phyloP scores from a whole-genome alignment of 2,888 invertebrate species.

The Microctonus hyperodae region DNA sequence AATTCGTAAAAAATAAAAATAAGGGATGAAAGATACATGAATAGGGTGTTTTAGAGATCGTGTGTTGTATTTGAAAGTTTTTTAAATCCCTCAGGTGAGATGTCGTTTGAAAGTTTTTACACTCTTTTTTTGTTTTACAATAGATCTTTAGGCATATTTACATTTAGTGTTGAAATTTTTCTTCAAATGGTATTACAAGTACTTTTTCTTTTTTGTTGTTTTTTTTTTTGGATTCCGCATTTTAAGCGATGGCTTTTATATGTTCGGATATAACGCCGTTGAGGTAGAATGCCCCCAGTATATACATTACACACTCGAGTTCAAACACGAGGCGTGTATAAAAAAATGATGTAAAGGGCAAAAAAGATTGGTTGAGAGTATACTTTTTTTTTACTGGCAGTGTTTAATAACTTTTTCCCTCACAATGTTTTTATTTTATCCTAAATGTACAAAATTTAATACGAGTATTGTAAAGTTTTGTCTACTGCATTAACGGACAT shows the following conservation, averaged over 20 bases:
- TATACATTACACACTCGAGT: slow-evolving; percentile 19
- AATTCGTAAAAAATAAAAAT: slow-evolving; percentile 18
- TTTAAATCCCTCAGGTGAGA: slow-evolving; percentile 11
- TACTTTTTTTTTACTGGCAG: not conserved
- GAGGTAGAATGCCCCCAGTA: slow-evolving; percentile 14
- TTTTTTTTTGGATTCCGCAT: slow-evolving; percentile 11
- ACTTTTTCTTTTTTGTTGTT: not conserved
- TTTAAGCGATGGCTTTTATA: slow-evolving; percentile 17
- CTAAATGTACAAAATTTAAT: not conserved
- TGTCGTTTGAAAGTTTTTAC: slow-evolving; percentile 6
- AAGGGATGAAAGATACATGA: slow-evolving; percentile 9
- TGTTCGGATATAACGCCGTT: not conserved
- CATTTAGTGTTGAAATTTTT: slow-evolving; percentile 2
- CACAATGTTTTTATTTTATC: not conserved
- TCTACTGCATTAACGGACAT: not conserved
- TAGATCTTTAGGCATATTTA: slow-evolving; percentile 6
- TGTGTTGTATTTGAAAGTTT: slow-evolving; percentile 15
- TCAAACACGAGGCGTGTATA: not conserved
- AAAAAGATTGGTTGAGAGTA: not conserved
- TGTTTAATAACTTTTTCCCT: not conserved
- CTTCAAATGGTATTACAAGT: slow-evolving; percentile 8
- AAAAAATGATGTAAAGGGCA: not conserved
- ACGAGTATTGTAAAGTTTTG: not conserved
- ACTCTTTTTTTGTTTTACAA: slow-evolving; percentile 5
- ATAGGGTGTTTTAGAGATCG: slow-evolving; percentile 10